phyloP scores from a whole-genome alignment of 1,140 invertebrate species.

The Drosophila mauritiana region DNA sequence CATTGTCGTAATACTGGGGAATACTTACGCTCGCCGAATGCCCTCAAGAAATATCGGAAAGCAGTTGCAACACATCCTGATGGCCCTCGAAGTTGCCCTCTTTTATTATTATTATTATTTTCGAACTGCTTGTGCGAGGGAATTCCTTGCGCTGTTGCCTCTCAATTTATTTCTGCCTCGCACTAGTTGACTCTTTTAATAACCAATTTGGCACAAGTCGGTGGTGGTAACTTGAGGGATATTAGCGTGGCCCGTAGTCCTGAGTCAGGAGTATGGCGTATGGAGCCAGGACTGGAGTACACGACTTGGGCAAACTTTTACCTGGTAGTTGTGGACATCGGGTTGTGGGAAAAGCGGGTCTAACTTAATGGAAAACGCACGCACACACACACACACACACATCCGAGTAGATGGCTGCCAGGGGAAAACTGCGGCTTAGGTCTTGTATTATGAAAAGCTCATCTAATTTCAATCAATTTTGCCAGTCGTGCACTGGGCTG shows the following conservation, averaged over 20 bases:
- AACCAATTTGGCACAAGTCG: slow-evolving; percentile 72
- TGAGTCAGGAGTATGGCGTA: not conserved
- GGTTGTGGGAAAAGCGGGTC: not conserved
- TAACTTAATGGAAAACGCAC: slow-evolving; percentile 66
- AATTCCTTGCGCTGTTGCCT: slow-evolving; percentile 23
- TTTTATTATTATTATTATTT: slow-evolving; percentile 30
- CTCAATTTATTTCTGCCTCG: slow-evolving; percentile 46
- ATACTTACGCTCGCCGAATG: slow-evolving; percentile 8
- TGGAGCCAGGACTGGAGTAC: not conserved
- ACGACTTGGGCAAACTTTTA: slow-evolving; percentile 33
- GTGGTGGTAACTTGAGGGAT: slow-evolving; percentile 51
- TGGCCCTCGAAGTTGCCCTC: slow-evolving; percentile 8
- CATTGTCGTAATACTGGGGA: slow-evolving; percentile 26
- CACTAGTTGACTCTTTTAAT: slow-evolving; percentile 73
- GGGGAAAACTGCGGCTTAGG: slow-evolving; percentile 40
- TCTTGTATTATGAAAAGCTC: slow-evolving; percentile 76
- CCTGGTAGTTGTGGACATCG: slow-evolving; percentile 3
- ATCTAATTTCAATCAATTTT: slow-evolving; percentile 80
- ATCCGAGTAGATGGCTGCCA: not conserved
- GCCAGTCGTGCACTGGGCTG: slow-evolving; percentile 34
- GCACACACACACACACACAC: not conserved
- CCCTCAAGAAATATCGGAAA: not conserved
- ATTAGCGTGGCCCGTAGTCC: slow-evolving; percentile 19
- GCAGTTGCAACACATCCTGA: slow-evolving; percentile 14
- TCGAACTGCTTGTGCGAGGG: slow-evolving; percentile 12